Conservation (phyloP, 2,888 invertebrate genomes). For the Cephus nigrinus region DNA sequence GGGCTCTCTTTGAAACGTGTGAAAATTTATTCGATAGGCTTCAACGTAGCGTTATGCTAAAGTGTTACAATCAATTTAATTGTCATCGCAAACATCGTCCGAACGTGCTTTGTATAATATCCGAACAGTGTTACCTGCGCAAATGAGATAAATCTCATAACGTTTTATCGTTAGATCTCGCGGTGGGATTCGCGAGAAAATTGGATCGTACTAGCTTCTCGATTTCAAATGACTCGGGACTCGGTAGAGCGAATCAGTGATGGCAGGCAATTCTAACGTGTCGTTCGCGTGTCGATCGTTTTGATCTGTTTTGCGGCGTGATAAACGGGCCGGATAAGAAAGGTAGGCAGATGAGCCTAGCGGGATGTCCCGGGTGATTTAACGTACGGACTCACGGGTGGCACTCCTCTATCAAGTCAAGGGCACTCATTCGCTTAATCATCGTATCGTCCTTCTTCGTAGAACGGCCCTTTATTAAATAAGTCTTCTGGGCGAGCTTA, state of each 20-base stretch:
- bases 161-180: background rate
- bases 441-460: background rate
- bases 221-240: background rate
- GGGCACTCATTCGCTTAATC: background rate
- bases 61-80: background rate
- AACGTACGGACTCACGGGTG: constrained; percentile 17
- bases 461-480: background rate
- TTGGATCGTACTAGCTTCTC: background rate
- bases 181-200: background rate
- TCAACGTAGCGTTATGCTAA: background rate
- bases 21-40: background rate
- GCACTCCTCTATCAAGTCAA: constrained; percentile 12
- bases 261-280: background rate
- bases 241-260: background rate
- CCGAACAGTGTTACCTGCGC: background rate
- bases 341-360: constrained; percentile 13
- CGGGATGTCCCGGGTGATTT: constrained; percentile 17
- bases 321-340: constrained; percentile 1
- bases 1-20: too few relatives aligned
- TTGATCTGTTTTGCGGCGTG: background rate
- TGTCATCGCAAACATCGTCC: background rate
- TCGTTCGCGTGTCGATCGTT: background rate
- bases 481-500: background rate
- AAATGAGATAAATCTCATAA: background rate
- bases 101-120: background rate